Percentiles rank a stretch among this genome's conserved stretches.
These are phyloP conservation scores for Agriotes lineatus DNA, from an alignment of 2,888 invertebrate species.

Conservation along the genomic window DNA sequence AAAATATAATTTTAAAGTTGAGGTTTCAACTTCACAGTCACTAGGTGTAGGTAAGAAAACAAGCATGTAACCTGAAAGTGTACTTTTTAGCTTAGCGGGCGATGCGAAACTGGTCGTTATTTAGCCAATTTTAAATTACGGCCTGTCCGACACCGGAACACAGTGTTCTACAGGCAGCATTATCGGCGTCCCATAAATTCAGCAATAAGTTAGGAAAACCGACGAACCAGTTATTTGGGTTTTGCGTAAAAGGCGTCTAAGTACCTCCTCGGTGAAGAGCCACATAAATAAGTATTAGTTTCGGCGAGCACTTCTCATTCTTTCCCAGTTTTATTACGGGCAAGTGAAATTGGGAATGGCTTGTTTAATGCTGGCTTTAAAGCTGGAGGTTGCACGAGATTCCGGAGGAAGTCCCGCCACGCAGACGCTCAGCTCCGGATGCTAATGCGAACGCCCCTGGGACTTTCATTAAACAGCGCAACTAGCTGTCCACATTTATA, in stretches of 20 bases:
- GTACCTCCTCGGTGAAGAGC: conserved; percentile 4
- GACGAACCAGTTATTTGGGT: conserved; percentile 5
- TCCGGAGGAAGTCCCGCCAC: conserved; percentile 56
- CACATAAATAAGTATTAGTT: conserved; percentile 31
- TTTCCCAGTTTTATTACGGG: conserved; percentile 55
- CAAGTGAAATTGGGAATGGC: conserved; percentile 59
- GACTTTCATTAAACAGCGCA: conserved; percentile 65
- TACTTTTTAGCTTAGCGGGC: too few species aligned
- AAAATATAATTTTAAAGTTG: too few species aligned
- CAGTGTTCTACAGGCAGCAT: too few species aligned
- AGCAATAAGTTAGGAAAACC: neutral
- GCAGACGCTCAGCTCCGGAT: conserved; percentile 55
- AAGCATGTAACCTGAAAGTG: too few species aligned
- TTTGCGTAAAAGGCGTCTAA: neutral
- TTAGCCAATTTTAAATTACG: too few species aligned
- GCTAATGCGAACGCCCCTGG: conserved; percentile 62
- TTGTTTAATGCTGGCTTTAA: conserved; percentile 58
- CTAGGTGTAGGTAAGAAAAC: too few species aligned
- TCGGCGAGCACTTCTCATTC: conserved; percentile 23
- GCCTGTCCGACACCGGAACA: too few species aligned
- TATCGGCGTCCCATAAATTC: neutral
- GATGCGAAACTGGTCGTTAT: too few species aligned
- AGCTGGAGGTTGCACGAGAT: conserved; percentile 54
- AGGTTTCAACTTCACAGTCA: too few species aligned
- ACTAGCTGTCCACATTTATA: conserved; percentile 63